These are phyloP conservation scores for Acanthosepion esculentum DNA, from an alignment of 2,888 invertebrate genomes.

Conservation along the genomic window DNA sequence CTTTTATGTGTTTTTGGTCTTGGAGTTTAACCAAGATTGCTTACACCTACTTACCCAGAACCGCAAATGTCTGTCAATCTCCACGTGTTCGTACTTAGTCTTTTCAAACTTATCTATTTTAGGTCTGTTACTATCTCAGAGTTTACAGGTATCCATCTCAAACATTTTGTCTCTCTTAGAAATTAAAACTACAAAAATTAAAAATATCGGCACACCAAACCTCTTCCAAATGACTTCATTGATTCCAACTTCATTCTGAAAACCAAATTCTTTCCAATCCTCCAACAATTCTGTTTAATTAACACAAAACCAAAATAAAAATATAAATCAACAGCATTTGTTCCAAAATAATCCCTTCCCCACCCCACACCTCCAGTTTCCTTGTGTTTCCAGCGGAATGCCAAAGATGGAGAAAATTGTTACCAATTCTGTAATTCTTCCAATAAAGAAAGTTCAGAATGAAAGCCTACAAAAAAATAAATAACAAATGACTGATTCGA, in stretches of 20 bases:
- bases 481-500: not conserved
- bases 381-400: not conserved
- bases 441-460: not conserved
- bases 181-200: too few species aligned
- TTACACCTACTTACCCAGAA: too few species aligned
- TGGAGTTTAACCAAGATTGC: too few species aligned
- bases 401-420: not conserved
- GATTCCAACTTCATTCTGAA: not conserved
- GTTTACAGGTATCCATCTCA: too few species aligned
- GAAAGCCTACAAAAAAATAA: not conserved
- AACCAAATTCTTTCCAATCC: not conserved
- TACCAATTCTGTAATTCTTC: not conserved
- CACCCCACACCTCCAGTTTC: not conserved
- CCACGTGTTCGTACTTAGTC: too few species aligned
- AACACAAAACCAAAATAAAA: slow-evolving; percentile 4
- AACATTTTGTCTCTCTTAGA: too few species aligned
- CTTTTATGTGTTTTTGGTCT: too few species aligned
- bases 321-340: not conserved
- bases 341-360: not conserved
- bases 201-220: not conserved
- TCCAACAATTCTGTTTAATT: not conserved
- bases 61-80: too few species aligned
- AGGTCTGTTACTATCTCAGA: too few species aligned
- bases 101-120: too few species aligned
- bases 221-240: not conserved